These are phyloP conservation scores for Bombus cullumanus DNA, from an alignment of 1,140 invertebrate genomes.

Conservation along the genomic window DNA sequence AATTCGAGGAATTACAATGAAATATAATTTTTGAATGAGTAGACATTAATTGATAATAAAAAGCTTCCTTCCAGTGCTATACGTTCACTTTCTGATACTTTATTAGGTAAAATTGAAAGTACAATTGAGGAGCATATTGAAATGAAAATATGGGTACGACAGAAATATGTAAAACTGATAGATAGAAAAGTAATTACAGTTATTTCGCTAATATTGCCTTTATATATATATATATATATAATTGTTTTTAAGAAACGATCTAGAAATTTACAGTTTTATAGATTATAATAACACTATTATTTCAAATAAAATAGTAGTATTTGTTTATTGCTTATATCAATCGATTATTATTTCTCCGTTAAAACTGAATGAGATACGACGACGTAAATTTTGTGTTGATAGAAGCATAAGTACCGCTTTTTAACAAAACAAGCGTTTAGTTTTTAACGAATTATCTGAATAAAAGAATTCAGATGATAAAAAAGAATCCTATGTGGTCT, in stretches of 20 bases:
- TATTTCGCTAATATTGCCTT: not conserved
- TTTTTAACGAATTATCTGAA: too few relatives aligned
- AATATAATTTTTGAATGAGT: too few relatives aligned
- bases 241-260: not conserved
- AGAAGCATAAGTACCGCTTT: too few relatives aligned
- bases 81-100: not conserved
- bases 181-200: not conserved
- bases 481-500: not conserved
- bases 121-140: too few relatives aligned
- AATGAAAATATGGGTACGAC: not conserved
- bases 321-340: not conserved
- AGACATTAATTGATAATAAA: too few relatives aligned
- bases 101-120: not conserved
- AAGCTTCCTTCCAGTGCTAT: too few relatives aligned
- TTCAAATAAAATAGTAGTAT: not conserved
- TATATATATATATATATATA: not conserved
- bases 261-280: not conserved
- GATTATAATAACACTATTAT: not conserved
- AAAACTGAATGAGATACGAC: too few relatives aligned
- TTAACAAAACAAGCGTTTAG: too few relatives aligned
- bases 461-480: not conserved
- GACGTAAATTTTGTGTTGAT: not conserved
- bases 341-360: too few relatives aligned
- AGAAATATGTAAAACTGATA: not conserved
- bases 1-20: too few relatives aligned